A percentile compares a stretch with the other conserved stretches of the same genome.
Evolutionary conservation across 2,888 invertebrate species (phyloP).

Genomic region (Perdita meconis): DNA sequence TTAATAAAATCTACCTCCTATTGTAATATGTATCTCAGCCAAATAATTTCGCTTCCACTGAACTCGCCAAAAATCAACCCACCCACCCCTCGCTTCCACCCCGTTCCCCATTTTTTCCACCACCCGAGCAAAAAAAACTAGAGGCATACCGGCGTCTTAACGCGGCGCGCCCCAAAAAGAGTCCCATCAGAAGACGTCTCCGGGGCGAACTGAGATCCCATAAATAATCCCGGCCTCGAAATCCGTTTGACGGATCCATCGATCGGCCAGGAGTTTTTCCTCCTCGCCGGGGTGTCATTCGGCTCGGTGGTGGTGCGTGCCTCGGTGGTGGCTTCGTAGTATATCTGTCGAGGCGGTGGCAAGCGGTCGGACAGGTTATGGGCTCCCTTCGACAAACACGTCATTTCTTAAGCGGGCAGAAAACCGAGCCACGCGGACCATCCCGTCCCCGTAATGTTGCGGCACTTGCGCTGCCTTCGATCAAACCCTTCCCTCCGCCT

Average conservation of each 20-base stretch:
- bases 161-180: constrained; percentile 28
- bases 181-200: constrained; percentile 19
- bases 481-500: not conserved
- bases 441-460: constrained; percentile 47
- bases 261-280: constrained; percentile 59
- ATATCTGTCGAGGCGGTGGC: constrained; percentile 53
- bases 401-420: constrained; percentile 67
- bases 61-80: too few relatives aligned
- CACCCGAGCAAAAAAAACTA: not conserved
- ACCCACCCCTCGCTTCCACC: too few relatives aligned
- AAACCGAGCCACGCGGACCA: constrained; percentile 48
- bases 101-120: not conserved
- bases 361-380: constrained; percentile 67
- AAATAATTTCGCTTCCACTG: too few relatives aligned
- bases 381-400: constrained; percentile 68
- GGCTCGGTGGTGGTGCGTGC: constrained; percentile 37
- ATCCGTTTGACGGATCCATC: constrained; percentile 68
- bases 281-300: constrained; percentile 34
- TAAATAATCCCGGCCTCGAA: constrained; percentile 68
- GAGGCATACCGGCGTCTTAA: not conserved
- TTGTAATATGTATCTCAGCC: too few relatives aligned
- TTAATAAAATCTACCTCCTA: too few relatives aligned
- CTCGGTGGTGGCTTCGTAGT: constrained; percentile 40
- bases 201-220: constrained; percentile 31
- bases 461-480: constrained; percentile 16